Base-by-base conservation (phyloP, 2,797 vertebrate genomes). In the Peromyscus melanophrys region DNA sequence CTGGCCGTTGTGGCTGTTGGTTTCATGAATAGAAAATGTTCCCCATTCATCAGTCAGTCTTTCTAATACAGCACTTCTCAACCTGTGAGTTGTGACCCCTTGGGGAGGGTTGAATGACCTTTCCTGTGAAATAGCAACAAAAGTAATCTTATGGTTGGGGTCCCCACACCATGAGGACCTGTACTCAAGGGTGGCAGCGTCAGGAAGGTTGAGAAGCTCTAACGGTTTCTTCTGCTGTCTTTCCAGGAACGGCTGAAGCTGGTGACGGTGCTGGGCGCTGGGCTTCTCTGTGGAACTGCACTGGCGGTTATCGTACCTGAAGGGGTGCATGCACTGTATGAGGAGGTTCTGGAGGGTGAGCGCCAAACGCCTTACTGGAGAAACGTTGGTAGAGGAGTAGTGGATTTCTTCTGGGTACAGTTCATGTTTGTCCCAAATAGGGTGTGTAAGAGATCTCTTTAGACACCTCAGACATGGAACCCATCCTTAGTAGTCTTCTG, bases 281-380 rank as follows among this genome's bases (percentile, higher is more conserved):
- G 99, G 69, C 99, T 99, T 92, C 99, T 99, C 85, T 99, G 99
- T 98, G 99, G 99, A 76, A 99, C 99, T 82, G 99, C 99, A 0
- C 98, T 99, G 85, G 99, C 99, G 31, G 99, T 99, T 63, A 99
- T 99, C 94, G 99, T 99, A 95, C 99, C 99, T 2, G 99, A 99
- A 98, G 99, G 99, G 92, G 99, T 99, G 92, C 99, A 99, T 57
- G 99, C 99, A 88, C 99, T 99, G 96, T 99, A 99, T 98, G 99
- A 99, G 98, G 99, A 99, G 94, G 99, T 99, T 96, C 98, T 99
- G 89, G 99, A 99, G 98, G 99, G 99, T 99, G 96, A 98, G 99
- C 92, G 96, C 96, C 2, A 17, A 43, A 57, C 81, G 5, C 52
- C 37, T 96, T 55, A 34, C 23, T 73, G 91, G 80, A 95, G 82